Base-by-base conservation (phyloP, 2,888 invertebrate species). In the Eupithecia vulgata region DNA sequence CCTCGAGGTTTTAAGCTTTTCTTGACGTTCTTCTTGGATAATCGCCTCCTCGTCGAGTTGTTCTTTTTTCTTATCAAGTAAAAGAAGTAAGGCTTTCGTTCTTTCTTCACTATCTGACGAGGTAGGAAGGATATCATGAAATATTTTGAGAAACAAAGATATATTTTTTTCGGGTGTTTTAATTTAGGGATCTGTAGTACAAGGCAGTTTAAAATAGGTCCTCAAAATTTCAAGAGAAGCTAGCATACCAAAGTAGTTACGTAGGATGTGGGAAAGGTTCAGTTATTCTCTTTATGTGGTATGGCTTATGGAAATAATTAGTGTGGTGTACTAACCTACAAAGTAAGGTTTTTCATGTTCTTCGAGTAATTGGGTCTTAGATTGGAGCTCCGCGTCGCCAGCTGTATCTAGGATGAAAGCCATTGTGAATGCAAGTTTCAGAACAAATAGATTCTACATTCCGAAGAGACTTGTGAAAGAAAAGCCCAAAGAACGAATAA, bases 381-480 rank as follows among this genome's bases (percentile, higher is more conserved):
- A 80, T 74, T 90, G 87, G 10, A 95, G 90, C 76, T 92, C 88
- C 7, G 89, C 85, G 78, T 95, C 92, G 40, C 96, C 96, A 45
- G 82, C 86, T 21, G 95, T 95, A 82, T 96, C 96, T 76, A 95
- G 91, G 72, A 95, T 91, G 81, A 95, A 95, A 88, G 95, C 93
- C 96, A 96, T 95, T 71, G n/a, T 76, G 13, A 34, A 57, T 57
- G 57, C 25, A 25, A 57, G 12, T n/a, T 21, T 52, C n/a, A 21
- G n/a, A 21, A 52, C 4, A n/a, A 48, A 48, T 21, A n/a, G 8
- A 48, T 25, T 25, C 12, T 57, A 57, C 57, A 57, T 57, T 57
- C 57, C 25, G 25, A 57, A 57, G 2, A 30, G 1, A 4, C 8
- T 12, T 57, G 57, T 17, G 25, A 21, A 25, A 10, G 21, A 52